Percentiles rank a stretch among this genome's conserved stretches.
Conservation (phyloP, 2,797 vertebrate genomes). For the Halcyon badia region DNA sequence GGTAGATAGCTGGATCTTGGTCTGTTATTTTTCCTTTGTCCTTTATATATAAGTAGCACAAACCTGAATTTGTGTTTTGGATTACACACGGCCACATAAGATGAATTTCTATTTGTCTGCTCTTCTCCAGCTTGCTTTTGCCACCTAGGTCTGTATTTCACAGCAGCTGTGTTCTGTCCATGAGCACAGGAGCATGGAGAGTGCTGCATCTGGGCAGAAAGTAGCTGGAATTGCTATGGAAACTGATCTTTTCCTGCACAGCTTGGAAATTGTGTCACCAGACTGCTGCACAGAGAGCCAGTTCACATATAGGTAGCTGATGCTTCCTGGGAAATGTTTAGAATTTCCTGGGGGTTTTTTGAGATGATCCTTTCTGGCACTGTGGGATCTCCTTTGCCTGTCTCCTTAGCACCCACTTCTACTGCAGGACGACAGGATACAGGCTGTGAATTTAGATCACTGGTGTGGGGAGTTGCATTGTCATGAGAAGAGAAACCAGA, state of each 20-base stretch:
- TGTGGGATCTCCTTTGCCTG: background rate
- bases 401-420: background rate
- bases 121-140: background rate
- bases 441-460: background rate
- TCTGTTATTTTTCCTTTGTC: background rate
- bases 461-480: background rate
- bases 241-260: constrained; percentile 33
- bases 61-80: background rate
- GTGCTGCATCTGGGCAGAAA: constrained; percentile 21
- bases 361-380: background rate
- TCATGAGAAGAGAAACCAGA: background rate
- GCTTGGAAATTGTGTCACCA: constrained; percentile 22
- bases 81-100: background rate
- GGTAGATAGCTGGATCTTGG: background rate
- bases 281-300: background rate
- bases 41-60: background rate
- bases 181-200: constrained; percentile 6
- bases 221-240: constrained; percentile 70
- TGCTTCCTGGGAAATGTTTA: background rate
- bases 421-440: background rate
- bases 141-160: background rate
- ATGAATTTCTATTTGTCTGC: background rate
- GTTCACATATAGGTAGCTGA: background rate
- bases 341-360: background rate
- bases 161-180: constrained; percentile 15